Evolutionary conservation across 2,797 vertebrate species (phyloP), one percentile per base, ranked within the genome.

Genomic region (Microctenopoma steveboyesi): DNA sequence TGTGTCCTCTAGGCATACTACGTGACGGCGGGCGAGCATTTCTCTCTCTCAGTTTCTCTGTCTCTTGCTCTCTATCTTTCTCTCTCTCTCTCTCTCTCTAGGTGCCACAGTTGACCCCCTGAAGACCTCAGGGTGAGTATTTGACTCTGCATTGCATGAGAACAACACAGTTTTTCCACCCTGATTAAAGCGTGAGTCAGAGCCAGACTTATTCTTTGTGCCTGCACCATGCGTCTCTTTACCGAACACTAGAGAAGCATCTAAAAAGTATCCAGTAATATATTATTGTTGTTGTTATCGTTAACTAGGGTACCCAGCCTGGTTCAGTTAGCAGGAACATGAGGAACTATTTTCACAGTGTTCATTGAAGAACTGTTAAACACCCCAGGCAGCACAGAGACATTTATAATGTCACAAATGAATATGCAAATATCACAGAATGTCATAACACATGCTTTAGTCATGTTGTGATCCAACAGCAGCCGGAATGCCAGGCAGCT

Each of bases 341-440:
- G 71, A 75, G 55, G 55, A 83, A 72, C 52, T 61, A 62, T 59
- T 65, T 54, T 74, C 66, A 55, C 56, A 58, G 60, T 72, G 74
- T 64, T 85, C 49, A 58, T 39, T 59, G 4, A 72, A 53, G 56
- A 73, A 65, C 71, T 55, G 4, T 0, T 66, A 58, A 78, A 77
- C 80, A 91, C 91, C 87, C 83, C 78, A 78, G 90, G 90, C 77
- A 45, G 10, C 30, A 12, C 25, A 58, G 65, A 80, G 64, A 72
- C 82, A 80, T 87, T 85, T 68, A 85, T 91, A 90, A 90, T 89
- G 90, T 88, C 87, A 91, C 78, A 83, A 79, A 90, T 90, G 83
- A 90, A 90, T 91, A 92, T 93, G 88, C 70, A 93, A 91, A 92
- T 91, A 86, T 71, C 84, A 86, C 56, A n/a, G 64, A 81, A 75